Evolutionary conservation across 2,888 invertebrate species (phyloP).

Genomic region (Tipula vernalis): DNA sequence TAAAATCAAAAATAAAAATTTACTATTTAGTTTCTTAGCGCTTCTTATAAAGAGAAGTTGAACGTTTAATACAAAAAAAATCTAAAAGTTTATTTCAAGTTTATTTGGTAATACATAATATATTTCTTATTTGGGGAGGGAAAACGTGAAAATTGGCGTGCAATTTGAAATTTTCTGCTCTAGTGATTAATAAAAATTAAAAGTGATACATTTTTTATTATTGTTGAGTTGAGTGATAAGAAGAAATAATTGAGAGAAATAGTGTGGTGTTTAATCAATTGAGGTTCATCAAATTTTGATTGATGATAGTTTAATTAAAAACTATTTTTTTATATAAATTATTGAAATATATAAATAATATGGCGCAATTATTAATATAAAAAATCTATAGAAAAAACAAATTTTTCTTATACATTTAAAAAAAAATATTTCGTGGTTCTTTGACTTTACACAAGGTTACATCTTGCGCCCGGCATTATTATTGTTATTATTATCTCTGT

Average conservation of each 20-base stretch:
- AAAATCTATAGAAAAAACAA: not conserved
- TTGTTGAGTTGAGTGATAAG: not conserved
- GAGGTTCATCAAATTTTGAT: not conserved
- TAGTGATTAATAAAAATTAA: not conserved
- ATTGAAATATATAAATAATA: not conserved
- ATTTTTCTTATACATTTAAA: not conserved
- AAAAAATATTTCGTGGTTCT: slow-evolving; percentile 5
- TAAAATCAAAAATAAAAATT: slow-evolving; percentile 4
- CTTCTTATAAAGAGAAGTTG: not conserved
- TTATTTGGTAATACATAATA: not conserved
- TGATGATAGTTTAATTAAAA: slow-evolving; percentile 4
- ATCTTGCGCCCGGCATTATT: slow-evolving; percentile 9
- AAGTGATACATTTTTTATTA: not conserved
- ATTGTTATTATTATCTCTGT: not conserved
- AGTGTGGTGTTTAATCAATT: not conserved
- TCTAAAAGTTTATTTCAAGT: not conserved
- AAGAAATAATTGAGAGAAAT: not conserved
- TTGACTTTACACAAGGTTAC: slow-evolving; percentile 11
- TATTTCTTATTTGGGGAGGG: not conserved
- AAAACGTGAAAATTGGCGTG: not conserved
- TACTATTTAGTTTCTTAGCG: not conserved
- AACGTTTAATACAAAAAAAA: not conserved
- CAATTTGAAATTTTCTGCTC: not conserved
- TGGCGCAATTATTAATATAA: slow-evolving; percentile 5
- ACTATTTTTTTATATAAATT: not conserved